A percentile compares a stretch with the other conserved stretches of the same genome.
These are phyloP conservation scores for Pachyrhynchus sulphureomaculatus DNA, from an alignment of 1,140 invertebrate genomes.

Conservation along the genomic window DNA sequence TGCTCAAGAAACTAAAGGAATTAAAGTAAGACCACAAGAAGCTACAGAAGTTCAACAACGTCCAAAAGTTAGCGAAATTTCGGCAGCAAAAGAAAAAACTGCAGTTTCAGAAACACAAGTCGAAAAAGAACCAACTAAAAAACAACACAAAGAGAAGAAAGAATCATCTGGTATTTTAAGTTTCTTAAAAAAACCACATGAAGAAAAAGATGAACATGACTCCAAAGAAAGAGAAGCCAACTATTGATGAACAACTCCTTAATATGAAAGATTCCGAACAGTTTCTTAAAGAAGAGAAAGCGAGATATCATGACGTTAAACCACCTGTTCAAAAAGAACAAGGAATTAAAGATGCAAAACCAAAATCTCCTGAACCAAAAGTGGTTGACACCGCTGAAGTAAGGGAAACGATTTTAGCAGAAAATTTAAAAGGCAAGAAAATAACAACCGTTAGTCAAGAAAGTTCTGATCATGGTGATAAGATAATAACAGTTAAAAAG, in stretches of 20 bases:
- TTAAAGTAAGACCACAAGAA: too few relatives aligned
- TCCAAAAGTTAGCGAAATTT: too few relatives aligned
- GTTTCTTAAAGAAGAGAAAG: conserved; percentile 24
- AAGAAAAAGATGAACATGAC: too few relatives aligned
- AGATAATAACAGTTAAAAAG: conserved; percentile 22
- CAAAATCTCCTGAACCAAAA: not conserved
- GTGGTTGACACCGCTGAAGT: conserved; percentile 13
- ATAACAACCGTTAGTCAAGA: conserved; percentile 24
- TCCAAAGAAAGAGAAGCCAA: not conserved
- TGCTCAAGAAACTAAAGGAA: not conserved
- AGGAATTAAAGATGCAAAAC: not conserved
- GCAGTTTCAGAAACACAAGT: too few relatives aligned
- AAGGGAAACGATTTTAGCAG: conserved; percentile 16
- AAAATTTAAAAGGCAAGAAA: conserved; percentile 19
- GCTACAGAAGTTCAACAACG: not conserved
- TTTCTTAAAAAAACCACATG: conserved; percentile 12
- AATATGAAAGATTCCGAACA: conserved; percentile 1
- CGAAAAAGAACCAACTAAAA: not conserved
- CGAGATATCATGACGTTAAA: conserved; percentile 16
- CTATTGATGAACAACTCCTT: not conserved
- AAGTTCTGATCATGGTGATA: conserved; percentile 16
- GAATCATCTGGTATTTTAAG: not conserved
- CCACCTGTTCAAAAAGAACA: conserved; percentile 9
- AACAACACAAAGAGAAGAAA: not conserved
- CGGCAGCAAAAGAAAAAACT: too few relatives aligned